Base-by-base conservation (phyloP, 2,888 invertebrate genomes). In the Netelia virgata region DNA sequence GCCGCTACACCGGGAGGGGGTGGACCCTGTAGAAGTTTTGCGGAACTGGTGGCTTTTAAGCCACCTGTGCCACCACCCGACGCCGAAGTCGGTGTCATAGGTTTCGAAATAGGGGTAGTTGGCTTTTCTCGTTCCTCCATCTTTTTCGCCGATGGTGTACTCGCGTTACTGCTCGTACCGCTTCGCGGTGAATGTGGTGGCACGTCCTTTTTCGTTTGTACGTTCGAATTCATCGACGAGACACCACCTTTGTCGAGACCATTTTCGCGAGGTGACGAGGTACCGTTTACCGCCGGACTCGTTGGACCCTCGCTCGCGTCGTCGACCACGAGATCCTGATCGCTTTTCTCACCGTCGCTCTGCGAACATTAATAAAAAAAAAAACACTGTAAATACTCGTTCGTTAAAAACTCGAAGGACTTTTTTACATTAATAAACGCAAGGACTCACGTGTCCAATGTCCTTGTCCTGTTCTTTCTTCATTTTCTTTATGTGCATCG, bases 311-410 rank as follows among this genome's bases (percentile, higher is more conserved):
- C 98, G 88, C 97, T 98, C 68, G 98, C 98, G 91, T 98, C 98
- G 94, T 99, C 99, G 70, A 99, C 98, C 82, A 99, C 98, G 90
- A 99, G 94, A 93, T 98, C 98, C 94, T 98, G 97, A 92, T 98
- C 98, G 92, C 97, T 97, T 92, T 97, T 97, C 91, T 97, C 97
- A 69, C 97, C 97, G 93, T 97, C 97, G 92, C 96, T 97, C 92
- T 96, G 96, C 95, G 5, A 28, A 28, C 28, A 28, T 28, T 5
- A 28, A 28, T 28, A 0, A 28, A 28, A 28, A 28, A 28, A 28
- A 5, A 5, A 28, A 28, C 28, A 3, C 28, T 5, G 28, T 28
- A 28, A 28, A 28, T 5, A 5, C 5, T 5, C 28, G 3, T 23
- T 61, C 18, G 14, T 43, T 3, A 43, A 47, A 68, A 64, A 59